Percentiles rank a stretch among this genome's conserved stretches.
These are phyloP conservation scores for Sialis lutaria DNA, from an alignment of 2,888 invertebrate genomes.

Conservation along the genomic window DNA sequence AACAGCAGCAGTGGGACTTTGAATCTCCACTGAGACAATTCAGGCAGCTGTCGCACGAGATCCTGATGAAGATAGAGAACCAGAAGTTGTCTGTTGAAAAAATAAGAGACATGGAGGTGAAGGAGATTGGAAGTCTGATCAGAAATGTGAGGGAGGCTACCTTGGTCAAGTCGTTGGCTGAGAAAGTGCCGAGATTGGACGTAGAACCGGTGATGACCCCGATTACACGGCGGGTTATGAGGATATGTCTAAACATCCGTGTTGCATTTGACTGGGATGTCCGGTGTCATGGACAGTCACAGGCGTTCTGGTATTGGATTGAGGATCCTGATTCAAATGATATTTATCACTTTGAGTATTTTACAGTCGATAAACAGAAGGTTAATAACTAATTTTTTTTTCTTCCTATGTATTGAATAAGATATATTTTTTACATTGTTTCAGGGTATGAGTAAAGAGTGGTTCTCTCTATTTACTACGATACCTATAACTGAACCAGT, in stretches of 20 bases:
- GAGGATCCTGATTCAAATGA: constrained; percentile 88
- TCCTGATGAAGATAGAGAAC: constrained; percentile 66
- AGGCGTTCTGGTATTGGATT: constrained; percentile 96
- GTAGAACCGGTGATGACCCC: constrained; percentile 80
- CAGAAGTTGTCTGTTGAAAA: constrained; percentile 56
- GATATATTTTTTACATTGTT: constrained; percentile 15
- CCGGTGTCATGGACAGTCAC: constrained; percentile 68
- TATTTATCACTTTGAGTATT: constrained; percentile 92
- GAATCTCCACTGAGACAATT: constrained; percentile 79
- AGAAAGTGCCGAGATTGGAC: constrained; percentile 69
- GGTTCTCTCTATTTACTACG: constrained; percentile 80
- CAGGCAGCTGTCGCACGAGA: constrained; percentile 53
- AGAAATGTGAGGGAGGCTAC: constrained; percentile 60
- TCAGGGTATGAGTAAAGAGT: constrained; percentile 51
- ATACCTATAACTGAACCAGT: constrained; percentile 85
- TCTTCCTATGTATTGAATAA: background rate
- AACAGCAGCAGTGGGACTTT: constrained; percentile 78
- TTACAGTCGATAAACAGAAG: constrained; percentile 66
- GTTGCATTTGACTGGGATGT: constrained; percentile 77
- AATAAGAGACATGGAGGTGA: constrained; percentile 70
- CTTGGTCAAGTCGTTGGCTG: constrained; percentile 64
- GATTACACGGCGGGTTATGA: constrained; percentile 81
- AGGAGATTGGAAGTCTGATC: constrained; percentile 68
- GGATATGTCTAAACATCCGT: constrained; percentile 62
- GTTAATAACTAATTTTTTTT: constrained; percentile 21